These are phyloP conservation scores for Chelmon rostratus DNA, from an alignment of 2,797 vertebrate genomes.

Conservation along the genomic window DNA sequence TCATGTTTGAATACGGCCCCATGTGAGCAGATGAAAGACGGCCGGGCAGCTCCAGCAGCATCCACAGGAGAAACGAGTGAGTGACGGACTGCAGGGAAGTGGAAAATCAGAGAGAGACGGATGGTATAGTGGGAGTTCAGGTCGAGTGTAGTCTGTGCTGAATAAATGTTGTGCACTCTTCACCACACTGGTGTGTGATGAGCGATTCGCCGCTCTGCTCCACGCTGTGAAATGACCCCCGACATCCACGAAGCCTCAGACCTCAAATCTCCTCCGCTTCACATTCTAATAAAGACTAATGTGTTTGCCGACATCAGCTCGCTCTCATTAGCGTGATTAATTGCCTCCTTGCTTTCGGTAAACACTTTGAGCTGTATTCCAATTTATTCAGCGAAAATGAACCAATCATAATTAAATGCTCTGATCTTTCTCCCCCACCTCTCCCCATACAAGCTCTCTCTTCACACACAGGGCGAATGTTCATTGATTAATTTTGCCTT, in stretches of 20 bases:
- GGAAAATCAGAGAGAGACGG: not conserved
- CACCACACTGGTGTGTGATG: not conserved
- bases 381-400: slow-evolving; percentile 82
- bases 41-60: not conserved
- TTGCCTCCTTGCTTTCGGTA: slow-evolving; percentile 83
- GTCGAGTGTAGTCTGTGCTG: not conserved
- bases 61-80: slow-evolving; percentile 5
- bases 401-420: slow-evolving; percentile 77
- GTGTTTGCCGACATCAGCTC: slow-evolving; percentile 76
- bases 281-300: slow-evolving; percentile 80
- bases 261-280: slow-evolving; percentile 33
- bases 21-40: slow-evolving; percentile 25
- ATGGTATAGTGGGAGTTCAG: not conserved
- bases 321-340: slow-evolving; percentile 89
- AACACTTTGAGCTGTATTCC: slow-evolving; percentile 80
- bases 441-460: slow-evolving; percentile 35
- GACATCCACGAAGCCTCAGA: slow-evolving; percentile 12
- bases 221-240: slow-evolving; percentile 38
- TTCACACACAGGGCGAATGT: slow-evolving; percentile 40
- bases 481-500: slow-evolving; percentile 49
- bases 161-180: slow-evolving; percentile 21
- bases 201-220: slow-evolving; percentile 18
- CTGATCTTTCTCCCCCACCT: slow-evolving; percentile 56
- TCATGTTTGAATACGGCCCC: slow-evolving; percentile 29
- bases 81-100: not conserved